Evolutionary conservation across 2,888 invertebrate species (phyloP), one percentile per base, ranked within the genome.

Genomic region (Lagria hirta): DNA sequence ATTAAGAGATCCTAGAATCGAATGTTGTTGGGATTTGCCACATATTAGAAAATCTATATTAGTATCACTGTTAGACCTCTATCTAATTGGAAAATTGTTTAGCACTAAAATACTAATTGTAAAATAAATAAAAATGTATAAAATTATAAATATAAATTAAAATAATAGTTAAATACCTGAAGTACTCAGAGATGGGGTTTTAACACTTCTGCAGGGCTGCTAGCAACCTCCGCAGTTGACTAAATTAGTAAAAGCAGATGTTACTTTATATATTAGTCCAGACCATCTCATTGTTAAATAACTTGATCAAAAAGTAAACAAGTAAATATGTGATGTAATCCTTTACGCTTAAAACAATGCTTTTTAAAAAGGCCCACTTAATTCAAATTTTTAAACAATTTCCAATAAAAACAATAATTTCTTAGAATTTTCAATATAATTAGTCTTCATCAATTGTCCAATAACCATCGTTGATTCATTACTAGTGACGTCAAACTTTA

Each of bases 161-260:
- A 41, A 35, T 10, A 11, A 20, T 28, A 23, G 12, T 3, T 24
- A 51, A 45, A 57, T 53, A 64, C 64, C 62, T 52, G 55, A 54
- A 58, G 60, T 61, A 49, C 56, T 62, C 62, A 64, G 64, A 60
- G 57, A 34, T 51, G 48, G 51, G 13, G 30, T 23, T 52, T 45
- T 27, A 29, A 55, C 61, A 61, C 62, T 52, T 54, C 65, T 63
- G 65, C 65, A 63, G 65, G 65, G 64, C 65, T 55, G 58, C 54
- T 49, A 55, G 60, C 61, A 57, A 62, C 65, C 64, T 62, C 65
- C 60, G 61, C 65, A 64, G 64, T 57, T 52, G 52, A 65, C 63
- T 64, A 56, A 55, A 54, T 58, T 58, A 43, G 32, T 54, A 53
- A 57, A 58, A 61, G 55, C 62, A 61, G 61, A 55, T 55, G 52